Base-by-base conservation (phyloP, 1,140 invertebrate genomes). In the Trichogramma pretiosum region DNA sequence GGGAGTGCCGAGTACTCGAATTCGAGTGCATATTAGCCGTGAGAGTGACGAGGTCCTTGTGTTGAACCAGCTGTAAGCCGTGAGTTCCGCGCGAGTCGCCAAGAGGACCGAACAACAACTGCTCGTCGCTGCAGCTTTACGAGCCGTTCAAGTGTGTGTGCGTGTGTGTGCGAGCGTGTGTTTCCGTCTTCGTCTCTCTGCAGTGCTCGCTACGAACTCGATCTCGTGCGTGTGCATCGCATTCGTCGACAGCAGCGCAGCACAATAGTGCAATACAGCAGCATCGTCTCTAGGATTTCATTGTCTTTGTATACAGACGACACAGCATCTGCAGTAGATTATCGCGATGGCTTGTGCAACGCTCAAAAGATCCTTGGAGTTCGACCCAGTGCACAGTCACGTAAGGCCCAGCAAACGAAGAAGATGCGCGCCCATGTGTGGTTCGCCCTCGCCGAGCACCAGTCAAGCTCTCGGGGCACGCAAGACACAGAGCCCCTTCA, bases 341-440 rank as follows among this genome's bases (percentile, higher is more conserved):
- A 33, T 24, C 21, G 77, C 79, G 76, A 95, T 95, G 92, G 92
- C 92, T 75, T 95, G 92, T 78, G 90, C 89, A 71, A 94, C 91
- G 60, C 76, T 93, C 48, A 96, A 95, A 78, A 81, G 91, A 68
- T 85, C 84, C 63, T 78, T 92, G 61, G 91, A 96, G 69, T 94
- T 93, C 80, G 91, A 95, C 74, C 85, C 89, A 23, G 80, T 92
- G 48, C 78, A 85, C 58, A 83, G 75, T 67, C 77, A 83, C 57
- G 83, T 85, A 59, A 75, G 85, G 52, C 84, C 89, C 21, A 81
- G 81, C 46, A 93, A 93, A 74, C 77, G 90, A 68, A 76, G 90
- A 70, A 82, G 91, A 75, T 93, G 88, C 74, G 80, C 81, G 62
- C 88, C 87, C 42, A 85, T 91, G 75, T 79, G 78, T 63, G 81